Evolutionary conservation across 2,113 vertebrate genomes (phyloP), one percentile per base, ranked within the genome.

Genomic region (Anser brachyrhynchus): DNA sequence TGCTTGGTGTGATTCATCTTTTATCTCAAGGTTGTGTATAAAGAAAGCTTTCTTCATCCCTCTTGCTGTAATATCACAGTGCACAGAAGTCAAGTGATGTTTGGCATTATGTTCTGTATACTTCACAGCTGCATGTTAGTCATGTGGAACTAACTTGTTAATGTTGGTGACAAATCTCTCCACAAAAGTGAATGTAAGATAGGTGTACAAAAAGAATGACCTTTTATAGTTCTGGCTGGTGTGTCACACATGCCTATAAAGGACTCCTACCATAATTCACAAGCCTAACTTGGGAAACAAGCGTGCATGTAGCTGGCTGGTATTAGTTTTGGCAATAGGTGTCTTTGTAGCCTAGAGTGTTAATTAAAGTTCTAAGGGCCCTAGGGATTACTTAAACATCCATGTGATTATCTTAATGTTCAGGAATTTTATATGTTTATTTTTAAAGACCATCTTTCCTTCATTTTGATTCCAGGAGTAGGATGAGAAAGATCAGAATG

Each of bases 341-440:
- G 26, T 90, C 80, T 89, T 67, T 79, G 23, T 73, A 95, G 39
- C 22, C 62, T 35, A 19, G 39, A 37, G 35, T 55, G 84, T 87
- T 76, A 88, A 49, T 86, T 84, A 64, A 71, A 84, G 31, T 54
- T 69, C 26, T 71, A 39, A 92, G 18, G 51, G 26, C 65, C 61
- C 19, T 11, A 81, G 43, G 59, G 59, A 51, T 82, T 84, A 18
- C 20, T 92, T 61, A 58, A 93, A 76, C 29, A 44, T 52, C 51
- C 6, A 0, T 69, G 37, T 39, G 88, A 37, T 94, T 95, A 89
- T 77, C 44, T 76, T 75, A 77, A 8, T 29, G 11, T 89, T 95
- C 14, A 69, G 80, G 77, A 96, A 92, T 95, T 88, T 89, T 86
- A 3, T n/a, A 39, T 75, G 25, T 77, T 94, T 90, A 49, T 74